phyloP scores from a whole-genome alignment of 2,113 vertebrate species.

The Protomyctophum bolini region DNA sequence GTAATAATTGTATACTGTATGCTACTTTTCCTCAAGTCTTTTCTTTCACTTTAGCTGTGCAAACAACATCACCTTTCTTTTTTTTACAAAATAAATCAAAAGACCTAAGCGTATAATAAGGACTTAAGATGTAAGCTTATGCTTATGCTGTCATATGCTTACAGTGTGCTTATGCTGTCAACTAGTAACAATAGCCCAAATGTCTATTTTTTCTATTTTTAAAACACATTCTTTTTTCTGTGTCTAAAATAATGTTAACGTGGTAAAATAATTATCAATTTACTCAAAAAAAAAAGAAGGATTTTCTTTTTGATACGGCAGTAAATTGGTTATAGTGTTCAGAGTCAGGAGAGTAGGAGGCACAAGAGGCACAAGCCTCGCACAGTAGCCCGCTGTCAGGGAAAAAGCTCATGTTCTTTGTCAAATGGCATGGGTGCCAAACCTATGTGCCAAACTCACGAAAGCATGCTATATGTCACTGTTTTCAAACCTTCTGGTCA shows the following conservation, averaged over 20 bases:
- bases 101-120: conserved; percentile 4
- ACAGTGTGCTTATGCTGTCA: too few species aligned
- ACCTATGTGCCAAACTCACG: conserved; percentile 20
- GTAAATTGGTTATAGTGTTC: conserved; percentile 24
- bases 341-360: conserved; percentile 31
- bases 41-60: conserved; percentile 43
- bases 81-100: conserved; percentile 30
- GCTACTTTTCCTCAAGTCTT: conserved; percentile 42
- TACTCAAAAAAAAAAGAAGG: conserved; percentile 34
- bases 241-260: too few species aligned
- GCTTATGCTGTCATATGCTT: too few species aligned
- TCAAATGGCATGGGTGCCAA: conserved; percentile 13
- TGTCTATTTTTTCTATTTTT: conserved; percentile 23
- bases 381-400: conserved; percentile 51
- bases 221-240: conserved; percentile 20
- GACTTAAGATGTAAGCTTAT: too few species aligned
- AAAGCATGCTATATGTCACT: conserved; percentile 9
- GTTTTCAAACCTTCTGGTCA: conserved; percentile 14
- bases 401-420: conserved; percentile 18
- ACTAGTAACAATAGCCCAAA: too few species aligned
- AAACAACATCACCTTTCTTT: conserved; percentile 49
- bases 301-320: conserved; percentile 30
- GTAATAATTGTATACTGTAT: conserved; percentile 48
- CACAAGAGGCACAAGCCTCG: conserved; percentile 3
- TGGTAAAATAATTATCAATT: too few species aligned